Evolutionary conservation across 2,888 invertebrate species (phyloP).

Genomic region (Blomia tropicalis): DNA sequence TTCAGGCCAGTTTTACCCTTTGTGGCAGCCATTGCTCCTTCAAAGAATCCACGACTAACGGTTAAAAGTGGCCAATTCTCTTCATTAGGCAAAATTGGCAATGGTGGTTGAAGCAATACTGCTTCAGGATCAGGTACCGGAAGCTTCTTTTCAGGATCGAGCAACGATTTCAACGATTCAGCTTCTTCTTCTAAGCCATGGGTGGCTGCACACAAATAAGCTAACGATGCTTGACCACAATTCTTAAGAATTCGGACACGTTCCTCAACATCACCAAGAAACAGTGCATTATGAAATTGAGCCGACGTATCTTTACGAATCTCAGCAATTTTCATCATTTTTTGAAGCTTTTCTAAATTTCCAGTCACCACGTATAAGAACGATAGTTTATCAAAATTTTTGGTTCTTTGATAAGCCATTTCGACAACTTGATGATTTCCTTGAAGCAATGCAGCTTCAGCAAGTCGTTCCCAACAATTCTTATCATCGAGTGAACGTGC

Average conservation of each 20-base stretch:
- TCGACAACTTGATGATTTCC: constrained; percentile 91
- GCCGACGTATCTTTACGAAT: constrained; percentile 90
- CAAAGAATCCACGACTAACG: constrained; percentile 55
- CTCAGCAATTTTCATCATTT: constrained; percentile 99
- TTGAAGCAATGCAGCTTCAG: constrained; percentile 77
- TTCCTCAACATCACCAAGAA: constrained; percentile 78
- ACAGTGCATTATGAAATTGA: constrained; percentile 84
- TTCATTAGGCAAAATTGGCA: constrained; percentile 75
- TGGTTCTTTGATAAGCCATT: constrained; percentile 98
- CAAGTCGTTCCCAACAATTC: constrained; percentile 84
- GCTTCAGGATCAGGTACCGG: constrained; percentile 54
- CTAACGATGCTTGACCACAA: constrained; percentile 44
- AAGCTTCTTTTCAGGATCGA: constrained; percentile 29
- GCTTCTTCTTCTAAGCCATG: constrained; percentile 71
- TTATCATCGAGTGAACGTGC: constrained; percentile 87
- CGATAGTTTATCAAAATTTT: constrained; percentile 94
- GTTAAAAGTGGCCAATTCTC: constrained; percentile 93
- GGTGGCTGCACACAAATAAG: constrained; percentile 83
- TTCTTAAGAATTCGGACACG: constrained; percentile 55
- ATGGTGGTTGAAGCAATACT: constrained; percentile 62
- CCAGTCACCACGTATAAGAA: constrained; percentile 96
- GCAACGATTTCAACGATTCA: constrained; percentile 44
- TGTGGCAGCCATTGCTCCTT: constrained; percentile 44
- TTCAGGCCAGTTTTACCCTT: constrained; percentile 35
- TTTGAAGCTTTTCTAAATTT: constrained; percentile 84